Evolutionary conservation across 2,113 vertebrate species (phyloP).

Genomic region (Periophthalmodon schlosseri): DNA sequence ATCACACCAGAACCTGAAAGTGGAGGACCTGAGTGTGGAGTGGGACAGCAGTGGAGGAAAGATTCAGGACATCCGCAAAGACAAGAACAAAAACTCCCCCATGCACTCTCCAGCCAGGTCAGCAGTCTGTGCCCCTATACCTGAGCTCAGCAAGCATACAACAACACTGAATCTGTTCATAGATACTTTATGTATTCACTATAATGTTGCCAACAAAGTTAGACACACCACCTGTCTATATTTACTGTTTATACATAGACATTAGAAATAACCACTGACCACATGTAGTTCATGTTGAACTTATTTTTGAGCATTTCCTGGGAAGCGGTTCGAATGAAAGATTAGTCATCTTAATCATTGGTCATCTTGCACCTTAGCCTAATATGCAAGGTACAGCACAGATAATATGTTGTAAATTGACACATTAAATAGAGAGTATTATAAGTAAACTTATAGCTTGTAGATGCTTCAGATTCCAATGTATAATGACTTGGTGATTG

Average conservation of each 20-base stretch:
- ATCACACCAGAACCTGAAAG: conserved; percentile 93
- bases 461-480: neutral
- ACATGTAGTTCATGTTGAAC: neutral
- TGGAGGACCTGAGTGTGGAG: conserved; percentile 90
- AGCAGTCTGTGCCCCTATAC: neutral
- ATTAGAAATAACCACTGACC: neutral
- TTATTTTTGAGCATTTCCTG: too few relatives aligned
- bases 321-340: too few relatives aligned
- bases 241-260: neutral
- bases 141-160: neutral
- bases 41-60: conserved; percentile 95
- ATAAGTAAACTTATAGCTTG: neutral
- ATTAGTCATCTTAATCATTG: too few relatives aligned
- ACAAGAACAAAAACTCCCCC: conserved; percentile 87
- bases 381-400: too few relatives aligned
- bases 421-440: neutral
- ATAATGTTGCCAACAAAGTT: neutral
- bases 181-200: neutral
- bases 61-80: conserved; percentile 93
- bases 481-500: neutral
- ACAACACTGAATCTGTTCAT: neutral
- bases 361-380: too few relatives aligned
- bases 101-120: conserved; percentile 94
- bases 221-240: neutral
- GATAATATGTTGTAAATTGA: neutral